Percentiles rank a stretch among this genome's conserved stretches.
phyloP scores from a whole-genome alignment of 1,140 invertebrate species.

The Drosophila lini region DNA sequence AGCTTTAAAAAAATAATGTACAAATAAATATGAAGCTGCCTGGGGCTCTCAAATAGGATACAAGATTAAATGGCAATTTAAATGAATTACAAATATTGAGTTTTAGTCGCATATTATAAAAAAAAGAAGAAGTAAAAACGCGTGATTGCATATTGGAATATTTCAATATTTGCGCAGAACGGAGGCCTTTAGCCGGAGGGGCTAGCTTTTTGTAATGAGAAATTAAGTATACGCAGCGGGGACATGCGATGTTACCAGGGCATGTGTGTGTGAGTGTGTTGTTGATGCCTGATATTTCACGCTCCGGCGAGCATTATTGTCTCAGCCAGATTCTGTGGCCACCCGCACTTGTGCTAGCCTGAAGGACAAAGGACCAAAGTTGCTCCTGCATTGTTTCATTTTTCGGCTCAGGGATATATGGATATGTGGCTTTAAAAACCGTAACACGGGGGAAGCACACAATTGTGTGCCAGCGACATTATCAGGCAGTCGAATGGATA shows the following conservation, averaged over 20 bases:
- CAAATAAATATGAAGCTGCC: conserved; percentile 20
- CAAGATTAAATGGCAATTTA: conserved; percentile 45
- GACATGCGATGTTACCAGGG: not conserved
- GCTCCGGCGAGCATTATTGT: conserved; percentile 41
- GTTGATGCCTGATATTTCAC: conserved; percentile 51
- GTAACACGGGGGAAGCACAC: not conserved
- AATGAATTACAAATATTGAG: conserved; percentile 79
- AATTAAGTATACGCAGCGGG: conserved; percentile 51
- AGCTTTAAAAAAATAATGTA: conserved; percentile 17
- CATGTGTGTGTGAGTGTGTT: conserved; percentile 22
- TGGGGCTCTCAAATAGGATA: conserved; percentile 1
- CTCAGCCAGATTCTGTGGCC: conserved; percentile 25
- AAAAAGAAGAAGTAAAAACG: conserved; percentile 13
- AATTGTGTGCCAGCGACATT: conserved; percentile 47
- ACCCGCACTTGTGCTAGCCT: conserved; percentile 36
- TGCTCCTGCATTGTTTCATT: conserved; percentile 26
- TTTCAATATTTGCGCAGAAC: conserved; percentile 50
- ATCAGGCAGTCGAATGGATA: conserved; percentile 39
- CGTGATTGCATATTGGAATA: conserved; percentile 65
- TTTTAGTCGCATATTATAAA: conserved; percentile 35
- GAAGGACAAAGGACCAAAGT: conserved; percentile 28
- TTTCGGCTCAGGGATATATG: not conserved
- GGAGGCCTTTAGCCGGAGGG: conserved; percentile 18
- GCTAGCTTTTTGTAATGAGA: conserved; percentile 40
- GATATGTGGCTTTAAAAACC: not conserved